Evolutionary conservation across 2,888 invertebrate species (phyloP), one percentile per base, ranked within the genome.

Genomic region (Noctua comes): DNA sequence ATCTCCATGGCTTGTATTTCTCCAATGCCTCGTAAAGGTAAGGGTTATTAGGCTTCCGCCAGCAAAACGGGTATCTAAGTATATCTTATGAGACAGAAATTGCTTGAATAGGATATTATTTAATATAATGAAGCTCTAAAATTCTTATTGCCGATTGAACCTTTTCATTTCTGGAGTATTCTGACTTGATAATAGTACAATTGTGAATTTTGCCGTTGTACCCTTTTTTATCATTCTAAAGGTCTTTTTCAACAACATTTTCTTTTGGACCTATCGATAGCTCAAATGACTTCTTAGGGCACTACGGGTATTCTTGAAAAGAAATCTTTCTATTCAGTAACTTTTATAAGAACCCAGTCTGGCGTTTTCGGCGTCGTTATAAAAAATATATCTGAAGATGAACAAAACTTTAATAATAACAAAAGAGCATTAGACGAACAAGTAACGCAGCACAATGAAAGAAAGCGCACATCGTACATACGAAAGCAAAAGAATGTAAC

Each of bases 11-110:
- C 77, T 78, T 86, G 62, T 86, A 84, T 86, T 74, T 74, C 86
- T 82, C 62, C 74, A 72, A 75, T 66, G 18, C 59, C 65, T 74
- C 86, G 68, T 84, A 86, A 84, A 86, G 71, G 86, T 74, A 78
- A 72, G 73, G 74, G 84, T 82, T 84, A 84, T 82, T 82, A 84
- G 74, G 64, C 83, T 78, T 65, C 83, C 59, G 65, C 66, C 68
- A 70, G 65, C 70, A 71, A 82, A 78, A 84, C 78, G 83, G 62
- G 74, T 78, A 66, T 68, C 82, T 68, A 76, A 85, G 77, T 82
- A 69, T 73, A 73, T 81, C 54, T 82, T 84, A 82, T 68, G 86
- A 72, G 72, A 75, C 78, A 73, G 78, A 65, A 75, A 84, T 82
- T 82, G 54, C 83, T 66, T 68, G 62, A 66, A 73, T 57, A 73